Evolutionary conservation across 2,113 vertebrate species (phyloP).

Genomic region (Cyanoderma ruficeps): DNA sequence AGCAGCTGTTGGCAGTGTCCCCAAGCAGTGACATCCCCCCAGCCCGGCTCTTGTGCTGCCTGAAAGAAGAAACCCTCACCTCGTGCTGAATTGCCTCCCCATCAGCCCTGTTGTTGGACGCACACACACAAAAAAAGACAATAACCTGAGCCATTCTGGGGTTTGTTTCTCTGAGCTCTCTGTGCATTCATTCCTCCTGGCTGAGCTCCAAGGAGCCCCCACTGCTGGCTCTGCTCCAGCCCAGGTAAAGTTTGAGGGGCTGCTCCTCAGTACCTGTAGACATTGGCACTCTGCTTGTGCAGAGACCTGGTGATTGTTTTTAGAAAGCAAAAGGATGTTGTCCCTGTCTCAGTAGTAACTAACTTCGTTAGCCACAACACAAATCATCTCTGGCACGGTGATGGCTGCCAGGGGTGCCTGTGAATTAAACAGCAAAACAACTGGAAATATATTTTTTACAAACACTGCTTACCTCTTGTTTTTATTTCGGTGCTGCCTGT

Average conservation of each 20-base stretch:
- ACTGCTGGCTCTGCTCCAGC: not conserved
- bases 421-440: not conserved
- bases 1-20: not conserved
- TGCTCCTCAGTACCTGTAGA: not conserved
- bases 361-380: not conserved
- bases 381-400: not conserved
- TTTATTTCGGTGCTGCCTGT: not conserved
- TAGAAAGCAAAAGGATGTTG: not conserved
- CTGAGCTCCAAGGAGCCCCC: not conserved
- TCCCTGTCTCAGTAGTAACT: not conserved
- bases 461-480: not conserved
- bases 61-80: not conserved
- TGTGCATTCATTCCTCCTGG: not conserved
- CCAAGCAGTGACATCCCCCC: not conserved
- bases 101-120: not conserved
- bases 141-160: not conserved
- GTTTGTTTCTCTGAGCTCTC: not conserved
- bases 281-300: not conserved
- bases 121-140: not conserved
- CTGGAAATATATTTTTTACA: constrained; percentile 63
- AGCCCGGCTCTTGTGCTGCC: not conserved
- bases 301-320: not conserved
- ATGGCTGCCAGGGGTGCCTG: not conserved
- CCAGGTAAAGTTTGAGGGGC: not conserved
- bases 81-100: not conserved